A percentile compares a stretch with the other conserved stretches of the same genome.
Conservation (phyloP, 1,140 invertebrate genomes). For the Temnothorax curvispinosus region DNA sequence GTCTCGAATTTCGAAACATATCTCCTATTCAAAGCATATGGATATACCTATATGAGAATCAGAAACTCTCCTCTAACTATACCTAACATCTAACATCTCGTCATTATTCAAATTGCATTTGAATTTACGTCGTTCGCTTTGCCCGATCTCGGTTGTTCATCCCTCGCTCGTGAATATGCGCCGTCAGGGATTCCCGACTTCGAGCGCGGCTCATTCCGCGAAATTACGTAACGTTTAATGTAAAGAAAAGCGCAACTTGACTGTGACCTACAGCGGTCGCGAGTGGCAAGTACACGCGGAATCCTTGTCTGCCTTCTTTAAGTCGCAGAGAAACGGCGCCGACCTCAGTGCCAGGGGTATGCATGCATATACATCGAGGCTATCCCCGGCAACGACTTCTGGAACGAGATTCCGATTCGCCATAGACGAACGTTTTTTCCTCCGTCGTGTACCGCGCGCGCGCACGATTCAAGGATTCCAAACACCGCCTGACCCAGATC, state of each 20-base stretch:
- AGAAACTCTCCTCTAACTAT: neutral
- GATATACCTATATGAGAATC: neutral
- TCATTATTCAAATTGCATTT: constrained; percentile 29
- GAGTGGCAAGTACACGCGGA: constrained; percentile 72
- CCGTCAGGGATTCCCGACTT: constrained; percentile 4
- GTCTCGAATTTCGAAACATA: neutral
- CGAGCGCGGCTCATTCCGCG: neutral
- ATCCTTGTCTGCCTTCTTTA: constrained; percentile 65
- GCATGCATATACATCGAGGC: constrained; percentile 50
- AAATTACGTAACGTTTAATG: constrained; percentile 44
- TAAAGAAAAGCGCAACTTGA: constrained; percentile 72
- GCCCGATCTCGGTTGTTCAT: neutral
- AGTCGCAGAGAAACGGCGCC: constrained; percentile 26
- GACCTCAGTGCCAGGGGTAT: constrained; percentile 56
- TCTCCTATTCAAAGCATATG: neutral
- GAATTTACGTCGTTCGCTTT: neutral
- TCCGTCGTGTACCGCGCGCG: constrained; percentile 50
- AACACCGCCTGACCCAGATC: constrained; percentile 76
- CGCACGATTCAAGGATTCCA: constrained; percentile 56
- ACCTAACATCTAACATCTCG: neutral
- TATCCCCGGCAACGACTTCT: constrained; percentile 39
- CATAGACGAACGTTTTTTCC: constrained; percentile 34
- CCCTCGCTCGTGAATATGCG: neutral
- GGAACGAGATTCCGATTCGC: constrained; percentile 39
- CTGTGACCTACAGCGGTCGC: constrained; percentile 78